These are phyloP conservation scores for Atta cephalotes DNA, from an alignment of 1,140 invertebrate species.

Conservation along the genomic window DNA sequence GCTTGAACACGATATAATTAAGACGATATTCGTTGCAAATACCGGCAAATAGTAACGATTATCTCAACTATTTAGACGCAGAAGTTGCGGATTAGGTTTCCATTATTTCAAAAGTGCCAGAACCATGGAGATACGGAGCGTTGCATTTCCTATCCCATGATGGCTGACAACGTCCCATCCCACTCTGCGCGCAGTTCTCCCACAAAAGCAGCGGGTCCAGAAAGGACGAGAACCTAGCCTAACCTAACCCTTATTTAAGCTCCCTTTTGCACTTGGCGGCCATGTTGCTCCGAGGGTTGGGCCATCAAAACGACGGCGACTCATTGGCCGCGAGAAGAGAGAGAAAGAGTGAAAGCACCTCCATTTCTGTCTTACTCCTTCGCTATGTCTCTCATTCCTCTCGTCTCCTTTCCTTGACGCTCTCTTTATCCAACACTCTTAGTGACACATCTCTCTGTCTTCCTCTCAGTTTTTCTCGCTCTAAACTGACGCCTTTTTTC, in stretches of 20 bases:
- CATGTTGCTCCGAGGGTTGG: constrained; percentile 85
- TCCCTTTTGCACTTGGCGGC: constrained; percentile 83
- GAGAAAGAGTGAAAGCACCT: constrained; percentile 44
- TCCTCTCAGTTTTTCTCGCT: neutral
- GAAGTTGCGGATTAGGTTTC: constrained; percentile 52
- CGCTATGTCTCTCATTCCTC: constrained; percentile 42
- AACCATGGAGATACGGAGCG: constrained; percentile 70
- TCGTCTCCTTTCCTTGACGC: constrained; percentile 44
- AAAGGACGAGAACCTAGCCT: constrained; percentile 77
- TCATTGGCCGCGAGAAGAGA: constrained; percentile 81
- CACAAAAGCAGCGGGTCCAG: constrained; percentile 74
- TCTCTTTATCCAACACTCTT: constrained; percentile 34
- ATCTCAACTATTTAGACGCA: constrained; percentile 47
- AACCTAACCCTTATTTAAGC: constrained; percentile 82
- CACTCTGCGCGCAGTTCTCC: constrained; percentile 52
- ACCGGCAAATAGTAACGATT: constrained; percentile 26
- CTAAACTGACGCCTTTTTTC: neutral
- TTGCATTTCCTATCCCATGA: constrained; percentile 83
- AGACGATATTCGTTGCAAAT: constrained; percentile 35
- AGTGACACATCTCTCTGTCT: constrained; percentile 18
- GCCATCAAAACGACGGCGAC: constrained; percentile 83
- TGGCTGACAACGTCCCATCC: constrained; percentile 82
- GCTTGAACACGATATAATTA: neutral
- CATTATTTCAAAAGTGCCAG: constrained; percentile 69
- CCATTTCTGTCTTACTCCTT: constrained; percentile 43